Percentiles rank a stretch among this genome's conserved stretches.
Evolutionary conservation across 2,113 vertebrate genomes (phyloP).

Genomic region (Toxotes chatareus): DNA sequence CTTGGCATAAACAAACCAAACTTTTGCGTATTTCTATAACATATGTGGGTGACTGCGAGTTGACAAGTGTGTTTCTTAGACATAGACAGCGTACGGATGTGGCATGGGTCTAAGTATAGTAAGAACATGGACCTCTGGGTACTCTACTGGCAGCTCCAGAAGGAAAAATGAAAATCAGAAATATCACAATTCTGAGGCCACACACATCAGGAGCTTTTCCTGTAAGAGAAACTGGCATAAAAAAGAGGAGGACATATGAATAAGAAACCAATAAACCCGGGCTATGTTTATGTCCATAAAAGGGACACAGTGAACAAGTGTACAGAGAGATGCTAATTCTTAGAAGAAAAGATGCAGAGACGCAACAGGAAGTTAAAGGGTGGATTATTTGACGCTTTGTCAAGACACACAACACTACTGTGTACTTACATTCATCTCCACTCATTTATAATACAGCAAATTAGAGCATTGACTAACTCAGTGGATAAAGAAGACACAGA

Average conservation of each 20-base stretch:
- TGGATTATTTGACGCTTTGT: slow-evolving; percentile 38
- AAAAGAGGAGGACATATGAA: not conserved
- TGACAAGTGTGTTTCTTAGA: slow-evolving; percentile 17
- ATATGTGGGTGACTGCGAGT: slow-evolving; percentile 22
- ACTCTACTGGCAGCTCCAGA: not conserved
- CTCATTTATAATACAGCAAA: slow-evolving; percentile 48
- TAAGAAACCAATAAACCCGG: not conserved
- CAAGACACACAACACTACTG: slow-evolving; percentile 10
- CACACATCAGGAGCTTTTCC: not conserved
- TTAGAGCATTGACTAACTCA: slow-evolving; percentile 27
- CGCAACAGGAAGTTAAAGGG: slow-evolving; percentile 52
- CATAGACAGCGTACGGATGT: slow-evolving; percentile 21
- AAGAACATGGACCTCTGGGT: not conserved
- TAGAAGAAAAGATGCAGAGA: slow-evolving; percentile 24
- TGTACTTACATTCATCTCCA: slow-evolving; percentile 33
- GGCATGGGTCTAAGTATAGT: slow-evolving; percentile 38
- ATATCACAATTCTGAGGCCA: not conserved
- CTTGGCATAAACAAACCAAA: slow-evolving; percentile 32
- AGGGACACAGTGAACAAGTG: slow-evolving; percentile 7
- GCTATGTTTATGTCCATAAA: slow-evolving; percentile 4
- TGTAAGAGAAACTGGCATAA: not conserved
- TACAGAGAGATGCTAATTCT: not conserved
- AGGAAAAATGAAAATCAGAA: slow-evolving; percentile 27
- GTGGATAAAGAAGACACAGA: slow-evolving; percentile 43
- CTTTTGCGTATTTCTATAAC: slow-evolving; percentile 39